Base-by-base conservation (phyloP, 2,888 invertebrate species). In the Crepidodera aurea region DNA sequence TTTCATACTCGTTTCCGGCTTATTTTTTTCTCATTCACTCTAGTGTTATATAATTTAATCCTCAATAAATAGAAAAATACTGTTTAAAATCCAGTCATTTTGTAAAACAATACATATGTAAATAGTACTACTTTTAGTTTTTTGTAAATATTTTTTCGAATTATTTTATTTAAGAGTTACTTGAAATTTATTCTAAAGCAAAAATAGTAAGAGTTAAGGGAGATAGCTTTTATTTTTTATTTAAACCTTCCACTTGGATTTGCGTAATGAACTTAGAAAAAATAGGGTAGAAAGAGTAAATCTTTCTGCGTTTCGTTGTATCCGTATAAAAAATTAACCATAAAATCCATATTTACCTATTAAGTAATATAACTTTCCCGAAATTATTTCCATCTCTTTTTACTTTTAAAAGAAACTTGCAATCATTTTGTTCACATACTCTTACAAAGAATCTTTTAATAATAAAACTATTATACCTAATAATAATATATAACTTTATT, bases 61-160 rank as follows among this genome's bases (percentile, higher is more conserved):
- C 48, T 53, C 29, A 25, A 44, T 51, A 34, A 55, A 56, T 61
- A 61, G 51, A 61, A 61, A 61, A 61, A 61, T 61, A 61, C 56
- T 51, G 46, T 44, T 48, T 39, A 51, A 61, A 50, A 50, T 56
- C 61, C 61, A 61, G 61, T 61, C 61, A 61, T 39, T 34, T 56
- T 44, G 44, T 61, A 61, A 61, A 60, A 61, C 39, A 56, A 56
- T 56, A 56, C 22, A 56, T 61, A n/a, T n/a, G n/a, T n/a, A 44
- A 42, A 50, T 56, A 60, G 27, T 39, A 46, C 39, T 51, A 58
- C 12, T 32, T 37, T 37, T 10, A 12, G 40, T 25, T 50, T 54
- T 61, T 51, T 27, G 39, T 25, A 46, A 60, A 56, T 61, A 61
- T 61, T 15, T 61, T 44, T 56, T 55, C 51, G 39, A 61, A 40